These are phyloP conservation scores for Mormyrus proboscirostris DNA, from an alignment of 2,797 vertebrate genomes.

Conservation along the genomic window DNA sequence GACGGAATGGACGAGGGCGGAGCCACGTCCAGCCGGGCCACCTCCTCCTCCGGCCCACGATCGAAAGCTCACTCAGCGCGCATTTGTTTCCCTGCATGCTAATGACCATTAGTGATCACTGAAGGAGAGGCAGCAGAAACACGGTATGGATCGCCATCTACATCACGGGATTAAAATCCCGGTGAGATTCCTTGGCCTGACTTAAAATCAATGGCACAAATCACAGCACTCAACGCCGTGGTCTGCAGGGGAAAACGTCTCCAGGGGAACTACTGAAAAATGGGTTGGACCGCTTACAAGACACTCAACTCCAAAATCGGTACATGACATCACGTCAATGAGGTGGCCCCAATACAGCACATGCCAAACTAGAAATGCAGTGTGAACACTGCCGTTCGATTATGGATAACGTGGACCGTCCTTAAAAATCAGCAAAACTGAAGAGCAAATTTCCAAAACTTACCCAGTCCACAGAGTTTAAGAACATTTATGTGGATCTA, in stretches of 20 bases:
- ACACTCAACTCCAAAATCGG: neutral
- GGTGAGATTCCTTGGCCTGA: slow-evolving; percentile 10
- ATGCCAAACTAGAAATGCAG: neutral
- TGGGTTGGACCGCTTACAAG: neutral
- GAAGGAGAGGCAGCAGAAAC: slow-evolving; percentile 10
- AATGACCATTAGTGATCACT: slow-evolving; percentile 15
- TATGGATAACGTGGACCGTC: neutral
- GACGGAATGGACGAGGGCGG: neutral
- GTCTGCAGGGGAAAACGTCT: neutral
- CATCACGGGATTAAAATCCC: neutral
- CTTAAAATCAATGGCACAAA: slow-evolving; percentile 18
- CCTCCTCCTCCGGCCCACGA: neutral
- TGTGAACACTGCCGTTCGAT: neutral
- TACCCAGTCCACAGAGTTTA: neutral
- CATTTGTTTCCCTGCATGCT: slow-evolving; percentile 16
- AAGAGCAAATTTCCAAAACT: neutral
- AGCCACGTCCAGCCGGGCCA: neutral
- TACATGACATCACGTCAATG: neutral
- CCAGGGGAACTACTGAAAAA: neutral
- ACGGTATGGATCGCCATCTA: slow-evolving; percentile 21
- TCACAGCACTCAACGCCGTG: neutral
- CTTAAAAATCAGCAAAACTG: neutral
- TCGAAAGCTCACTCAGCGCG: neutral
- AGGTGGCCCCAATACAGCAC: neutral
- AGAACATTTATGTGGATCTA: neutral